Conservation (phyloP, 2,888 invertebrate species). For the Teleiodes luculella region DNA sequence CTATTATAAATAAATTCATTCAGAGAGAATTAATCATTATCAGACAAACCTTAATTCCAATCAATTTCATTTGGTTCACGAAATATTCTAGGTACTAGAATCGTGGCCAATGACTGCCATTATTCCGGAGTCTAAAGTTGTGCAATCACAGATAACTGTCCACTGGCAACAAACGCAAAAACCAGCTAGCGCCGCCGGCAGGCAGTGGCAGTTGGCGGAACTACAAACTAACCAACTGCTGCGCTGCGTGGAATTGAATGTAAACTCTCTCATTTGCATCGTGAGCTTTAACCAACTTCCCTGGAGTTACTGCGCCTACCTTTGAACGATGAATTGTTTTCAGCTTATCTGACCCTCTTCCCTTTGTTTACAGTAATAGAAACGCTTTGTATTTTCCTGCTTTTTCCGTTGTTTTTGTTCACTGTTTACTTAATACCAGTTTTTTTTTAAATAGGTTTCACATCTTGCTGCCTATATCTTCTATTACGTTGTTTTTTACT, state of each 20-base stretch:
- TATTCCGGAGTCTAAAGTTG: slow-evolving; percentile 3
- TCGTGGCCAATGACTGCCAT: background rate
- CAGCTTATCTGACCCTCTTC: background rate
- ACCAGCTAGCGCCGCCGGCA: slow-evolving; percentile 34
- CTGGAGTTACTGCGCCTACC: slow-evolving; percentile 19
- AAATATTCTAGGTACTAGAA: too few relatives aligned
- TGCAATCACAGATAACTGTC: slow-evolving; percentile 11
- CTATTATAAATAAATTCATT: too few relatives aligned
- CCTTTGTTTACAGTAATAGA: background rate
- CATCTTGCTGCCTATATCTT: too few relatives aligned
- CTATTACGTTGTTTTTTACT: too few relatives aligned
- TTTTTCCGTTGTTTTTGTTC: background rate
- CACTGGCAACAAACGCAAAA: slow-evolving; percentile 29
- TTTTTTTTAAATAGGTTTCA: too few relatives aligned
- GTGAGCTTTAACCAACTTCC: slow-evolving; percentile 22
- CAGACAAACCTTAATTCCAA: too few relatives aligned
- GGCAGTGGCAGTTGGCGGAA: slow-evolving; percentile 4
- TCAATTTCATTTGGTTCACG: too few relatives aligned
- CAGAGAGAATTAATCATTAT: too few relatives aligned
- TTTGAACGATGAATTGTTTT: slow-evolving; percentile 13
- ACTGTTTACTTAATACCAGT: background rate
- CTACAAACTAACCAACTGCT: slow-evolving; percentile 43
- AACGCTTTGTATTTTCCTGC: background rate
- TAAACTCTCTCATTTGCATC: slow-evolving; percentile 53
- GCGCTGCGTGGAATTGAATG: slow-evolving; percentile 48